Conservation (phyloP, 2,797 vertebrate species). For the Propithecus perrieri region DNA sequence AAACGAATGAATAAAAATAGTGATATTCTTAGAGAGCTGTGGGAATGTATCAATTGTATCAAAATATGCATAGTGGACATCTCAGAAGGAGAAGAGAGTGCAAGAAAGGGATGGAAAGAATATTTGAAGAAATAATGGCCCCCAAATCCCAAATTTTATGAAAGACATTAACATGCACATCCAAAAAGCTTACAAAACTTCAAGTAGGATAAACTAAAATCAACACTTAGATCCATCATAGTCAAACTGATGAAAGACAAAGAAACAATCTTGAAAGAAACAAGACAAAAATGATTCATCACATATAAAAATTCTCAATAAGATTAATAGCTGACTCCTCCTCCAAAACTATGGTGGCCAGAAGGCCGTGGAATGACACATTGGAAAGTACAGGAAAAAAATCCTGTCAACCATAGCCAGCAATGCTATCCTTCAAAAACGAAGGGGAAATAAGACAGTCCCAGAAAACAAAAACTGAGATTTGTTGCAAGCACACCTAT, state of each 20-base stretch:
- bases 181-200: background rate
- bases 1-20: background rate
- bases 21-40: background rate
- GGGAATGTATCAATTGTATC: background rate
- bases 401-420: background rate
- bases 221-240: background rate
- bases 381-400: background rate
- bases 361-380: background rate
- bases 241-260: background rate
- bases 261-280: background rate
- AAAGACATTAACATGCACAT: background rate
- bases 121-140: background rate
- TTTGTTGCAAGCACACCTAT: background rate
- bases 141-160: background rate
- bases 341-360: background rate
- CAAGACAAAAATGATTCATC: background rate
- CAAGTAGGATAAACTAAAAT: background rate
- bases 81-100: background rate
- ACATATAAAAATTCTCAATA: background rate
- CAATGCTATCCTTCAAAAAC: background rate
- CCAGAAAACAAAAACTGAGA: background rate
- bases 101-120: no score
- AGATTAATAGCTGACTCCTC: background rate
- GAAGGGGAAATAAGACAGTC: background rate
- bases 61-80: background rate